Evolutionary conservation across 1,140 invertebrate genomes (phyloP), one percentile per base, ranked within the genome.

Genomic region (Trichonephila clavipes): DNA sequence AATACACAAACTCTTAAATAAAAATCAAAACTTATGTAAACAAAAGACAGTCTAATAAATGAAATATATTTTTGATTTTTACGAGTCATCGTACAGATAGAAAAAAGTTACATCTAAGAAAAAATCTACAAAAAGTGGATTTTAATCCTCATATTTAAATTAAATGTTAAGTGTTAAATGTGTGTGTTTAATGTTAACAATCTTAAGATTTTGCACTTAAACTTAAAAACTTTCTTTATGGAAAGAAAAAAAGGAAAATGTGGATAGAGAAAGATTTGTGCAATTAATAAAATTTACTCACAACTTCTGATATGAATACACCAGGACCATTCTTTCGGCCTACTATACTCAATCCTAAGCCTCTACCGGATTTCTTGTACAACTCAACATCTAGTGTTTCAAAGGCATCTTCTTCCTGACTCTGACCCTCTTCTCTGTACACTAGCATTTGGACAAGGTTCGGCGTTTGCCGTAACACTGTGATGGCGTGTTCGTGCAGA

Each of bases 281-380:
- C 44, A n/a, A 72, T 58, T 16, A n/a, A 18, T 24, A 24, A 24
- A 28, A 5, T 69, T 69, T 8, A 83, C 93, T 90, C 62, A 94
- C 99, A 95, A 99, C 97, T 95, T 99, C 99, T 40, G 98, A 98
- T 94, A 99, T 97, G 95, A 98, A 99, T 90, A 99, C 98, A 62
- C 99, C 95, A 51, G 97, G 97, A 82, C 98, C 98, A 95, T 97
- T 97, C 95, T 98, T 97, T 83, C 98, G 97, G n/a, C 98, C 98
- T 24, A 98, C 97, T 94, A 99, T 97, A 94, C 98, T 98, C 62
- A 99, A 96, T 0, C 99, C 99, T 7, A 99, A 96, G 86, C 98
- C 98, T 96, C 98, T 98, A 16, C 98, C 98, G 0, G 98, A 97
- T 95, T 99, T 99, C 95, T 99, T 99, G 51, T 97, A 96, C 44